Evolutionary conservation across 2,113 vertebrate species (phyloP).

Genomic region (Albula glossodonta): DNA sequence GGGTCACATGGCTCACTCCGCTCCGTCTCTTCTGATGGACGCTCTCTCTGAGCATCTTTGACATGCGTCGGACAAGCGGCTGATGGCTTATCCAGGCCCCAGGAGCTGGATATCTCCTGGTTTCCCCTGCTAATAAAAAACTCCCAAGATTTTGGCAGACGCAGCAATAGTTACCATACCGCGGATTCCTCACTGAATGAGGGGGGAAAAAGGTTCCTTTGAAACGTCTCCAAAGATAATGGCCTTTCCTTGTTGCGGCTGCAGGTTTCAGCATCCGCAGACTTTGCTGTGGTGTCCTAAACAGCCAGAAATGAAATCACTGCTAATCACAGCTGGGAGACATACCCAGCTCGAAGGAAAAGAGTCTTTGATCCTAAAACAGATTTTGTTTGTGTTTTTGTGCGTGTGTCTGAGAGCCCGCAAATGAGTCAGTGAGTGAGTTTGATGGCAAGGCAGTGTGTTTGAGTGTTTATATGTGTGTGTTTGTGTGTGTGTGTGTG

Average conservation of each 20-base stretch:
- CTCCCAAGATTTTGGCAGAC: slow-evolving; percentile 14
- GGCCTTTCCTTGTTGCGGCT: neutral
- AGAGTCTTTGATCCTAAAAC: neutral
- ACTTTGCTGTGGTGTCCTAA: slow-evolving; percentile 23
- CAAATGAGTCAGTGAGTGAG: neutral
- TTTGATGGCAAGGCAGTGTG: no score
- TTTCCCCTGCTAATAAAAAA: neutral
- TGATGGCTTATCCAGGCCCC: slow-evolving; percentile 34
- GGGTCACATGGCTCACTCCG: neutral
- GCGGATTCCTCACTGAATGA: slow-evolving; percentile 11
- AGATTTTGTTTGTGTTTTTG: neutral
- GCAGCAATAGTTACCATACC: slow-evolving; percentile 35
- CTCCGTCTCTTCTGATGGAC: neutral
- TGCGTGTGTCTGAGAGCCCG: neutral
- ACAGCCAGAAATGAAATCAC: slow-evolving; percentile 16
- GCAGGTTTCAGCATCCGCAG: slow-evolving; percentile 2
- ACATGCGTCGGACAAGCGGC: no score
- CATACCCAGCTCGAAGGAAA: neutral
- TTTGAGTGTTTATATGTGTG: no score
- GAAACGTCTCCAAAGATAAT: slow-evolving; percentile 16
- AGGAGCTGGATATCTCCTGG: neutral
- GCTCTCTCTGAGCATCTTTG: neutral
- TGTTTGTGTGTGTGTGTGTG: neutral
- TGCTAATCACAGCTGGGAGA: slow-evolving; percentile 7
- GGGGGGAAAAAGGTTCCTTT: neutral